phyloP scores from a whole-genome alignment of 2,797 vertebrate species.

The Poeciliopsis gracilis region DNA sequence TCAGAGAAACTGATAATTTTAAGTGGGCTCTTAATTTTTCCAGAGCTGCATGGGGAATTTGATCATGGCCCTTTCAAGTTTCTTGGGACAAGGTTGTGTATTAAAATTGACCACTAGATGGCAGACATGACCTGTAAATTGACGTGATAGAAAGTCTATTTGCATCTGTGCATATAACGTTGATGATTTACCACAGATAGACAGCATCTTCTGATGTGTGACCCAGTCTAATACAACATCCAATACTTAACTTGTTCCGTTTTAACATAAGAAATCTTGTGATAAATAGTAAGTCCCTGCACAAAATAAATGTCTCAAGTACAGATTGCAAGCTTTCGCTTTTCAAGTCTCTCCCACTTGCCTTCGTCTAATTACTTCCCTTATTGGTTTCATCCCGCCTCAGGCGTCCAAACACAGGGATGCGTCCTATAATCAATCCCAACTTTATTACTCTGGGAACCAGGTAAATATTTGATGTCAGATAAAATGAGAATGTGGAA shows the following conservation, averaged over 20 bases:
- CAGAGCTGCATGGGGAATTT: no score
- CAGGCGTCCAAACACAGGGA: conserved; percentile 48
- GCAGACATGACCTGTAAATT: conserved; percentile 29
- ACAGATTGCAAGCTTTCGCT: conserved; percentile 17
- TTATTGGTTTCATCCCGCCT: conserved; percentile 69
- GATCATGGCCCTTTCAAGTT: no score
- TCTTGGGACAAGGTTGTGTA: no score
- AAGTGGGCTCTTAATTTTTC: no score
- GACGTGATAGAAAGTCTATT: background rate
- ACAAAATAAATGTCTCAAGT: conserved; percentile 29
- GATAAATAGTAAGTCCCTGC: conserved; percentile 13
- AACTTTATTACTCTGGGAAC: conserved; percentile 69
- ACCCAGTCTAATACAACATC: conserved; percentile 30
- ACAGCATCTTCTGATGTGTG: conserved; percentile 5
- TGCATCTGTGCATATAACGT: background rate
- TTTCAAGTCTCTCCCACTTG: conserved; percentile 18
- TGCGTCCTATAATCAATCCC: conserved; percentile 67
- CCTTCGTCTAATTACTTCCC: conserved; percentile 59
- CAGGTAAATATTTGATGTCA: conserved; percentile 73
- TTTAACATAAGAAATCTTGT: conserved; percentile 13
- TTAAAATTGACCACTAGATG: conserved; percentile 55
- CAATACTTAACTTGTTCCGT: conserved; percentile 39
- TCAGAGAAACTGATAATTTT: no score
- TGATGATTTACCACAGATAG: conserved; percentile 12
- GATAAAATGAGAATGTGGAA: conserved; percentile 50